These are phyloP conservation scores for Torymus aiolomorphi DNA, from an alignment of 2,888 invertebrate genomes.

Conservation along the genomic window DNA sequence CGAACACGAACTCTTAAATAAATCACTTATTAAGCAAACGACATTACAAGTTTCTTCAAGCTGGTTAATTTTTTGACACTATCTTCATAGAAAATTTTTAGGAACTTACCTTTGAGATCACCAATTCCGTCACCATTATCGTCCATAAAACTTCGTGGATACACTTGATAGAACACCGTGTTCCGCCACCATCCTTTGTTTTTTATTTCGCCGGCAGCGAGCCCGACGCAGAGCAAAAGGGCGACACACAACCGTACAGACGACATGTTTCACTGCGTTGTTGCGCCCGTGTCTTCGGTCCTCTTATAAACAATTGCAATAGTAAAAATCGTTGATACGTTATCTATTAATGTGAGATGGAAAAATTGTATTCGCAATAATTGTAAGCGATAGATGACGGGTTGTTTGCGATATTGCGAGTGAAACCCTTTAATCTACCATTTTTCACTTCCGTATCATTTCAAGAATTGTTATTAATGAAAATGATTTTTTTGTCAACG, in stretches of 20 bases:
- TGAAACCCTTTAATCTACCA: background rate
- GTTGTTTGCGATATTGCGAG: background rate
- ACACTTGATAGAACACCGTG: constrained; percentile 70
- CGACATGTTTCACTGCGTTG: constrained; percentile 55
- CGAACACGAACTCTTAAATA: too few species aligned
- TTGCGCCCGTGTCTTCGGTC: constrained; percentile 21
- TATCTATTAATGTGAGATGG: constrained; percentile 50
- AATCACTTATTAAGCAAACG: too few species aligned
- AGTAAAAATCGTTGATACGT: constrained; percentile 52
- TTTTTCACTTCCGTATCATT: background rate
- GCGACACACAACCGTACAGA: constrained; percentile 43
- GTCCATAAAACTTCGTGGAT: constrained; percentile 71
- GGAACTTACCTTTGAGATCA: constrained; percentile 66
- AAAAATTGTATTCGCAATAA: constrained; percentile 8
- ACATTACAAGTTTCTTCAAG: too few species aligned
- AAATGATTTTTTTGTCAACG: too few species aligned
- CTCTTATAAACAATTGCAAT: constrained; percentile 56
- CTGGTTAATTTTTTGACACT: too few species aligned
- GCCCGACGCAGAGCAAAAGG: constrained; percentile 59
- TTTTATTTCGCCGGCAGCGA: constrained; percentile 62
- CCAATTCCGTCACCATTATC: constrained; percentile 67
- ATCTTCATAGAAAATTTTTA: too few species aligned
- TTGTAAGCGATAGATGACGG: constrained; percentile 11
- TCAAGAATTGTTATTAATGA: too few species aligned
- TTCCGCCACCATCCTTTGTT: constrained; percentile 71